Evolutionary conservation across 2,797 vertebrate species (phyloP), one percentile per base, ranked within the genome.

Genomic region (Tapirus indicus): DNA sequence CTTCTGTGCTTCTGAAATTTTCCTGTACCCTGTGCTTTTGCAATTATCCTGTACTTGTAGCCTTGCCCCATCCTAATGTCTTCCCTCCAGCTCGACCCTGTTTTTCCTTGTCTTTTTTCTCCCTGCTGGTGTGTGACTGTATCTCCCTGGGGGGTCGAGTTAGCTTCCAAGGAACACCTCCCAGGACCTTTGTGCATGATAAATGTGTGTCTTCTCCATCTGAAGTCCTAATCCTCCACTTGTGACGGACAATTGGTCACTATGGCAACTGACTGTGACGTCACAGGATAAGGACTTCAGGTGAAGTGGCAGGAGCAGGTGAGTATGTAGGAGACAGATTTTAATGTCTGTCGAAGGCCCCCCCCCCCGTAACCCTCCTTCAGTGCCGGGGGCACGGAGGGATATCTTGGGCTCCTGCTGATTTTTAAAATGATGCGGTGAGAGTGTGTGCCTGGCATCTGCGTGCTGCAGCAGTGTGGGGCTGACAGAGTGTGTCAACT

Each of bases 171-270:
- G 97, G 85, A 86, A 92, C 58, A 62, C 87, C 94, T 91, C 87
- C 74, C 82, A 91, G 88, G 95, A 97, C 94, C 85, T 96, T 93
- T 91, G 69, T 97, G 96, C 71, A 66, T 93, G 91, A 79, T 74
- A 93, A 97, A 97, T 80, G 60, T 95, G 94, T 96, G 96, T 96
- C 94, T 97, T 92, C 89, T 94, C 93, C 62, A 82, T 84, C 86
- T 88, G 88, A 98, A 98, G 96, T 98, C 94, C 96, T 97, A 96
- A 97, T 97, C 75, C 94, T 97, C 96, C 14, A 89, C 95, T 95
- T 96, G 96, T 98, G 97, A 98, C 86, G 97, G 97, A 97, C 98
- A 97, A 71, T 96, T 97, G 97, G 97, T 98, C 97, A 97, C 96
- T 98, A 96, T 54, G 96, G 88, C 87, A 97, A 94, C 89, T 68